A percentile compares a stretch with the other conserved stretches of the same genome.
phyloP scores from a whole-genome alignment of 2,888 invertebrate genomes.

The Eristalinus sepulchralis region DNA sequence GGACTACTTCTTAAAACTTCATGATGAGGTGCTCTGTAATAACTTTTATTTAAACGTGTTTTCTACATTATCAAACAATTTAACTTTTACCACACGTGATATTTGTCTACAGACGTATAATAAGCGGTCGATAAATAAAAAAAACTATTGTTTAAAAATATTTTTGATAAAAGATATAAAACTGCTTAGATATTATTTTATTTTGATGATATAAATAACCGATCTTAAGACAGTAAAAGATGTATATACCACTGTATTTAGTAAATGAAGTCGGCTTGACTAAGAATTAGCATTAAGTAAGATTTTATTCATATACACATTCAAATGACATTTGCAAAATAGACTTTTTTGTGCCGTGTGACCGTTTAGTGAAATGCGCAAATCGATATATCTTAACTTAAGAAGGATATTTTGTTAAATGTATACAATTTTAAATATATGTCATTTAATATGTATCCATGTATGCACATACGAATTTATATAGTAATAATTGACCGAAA shows the following conservation, averaged over 20 bases:
- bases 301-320: background rate
- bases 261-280: background rate
- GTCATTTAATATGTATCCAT: too few species aligned
- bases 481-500: too few species aligned
- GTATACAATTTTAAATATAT: too few species aligned
- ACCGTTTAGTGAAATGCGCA: too few species aligned
- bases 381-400: too few species aligned
- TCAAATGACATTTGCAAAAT: too few species aligned
- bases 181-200: background rate
- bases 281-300: background rate
- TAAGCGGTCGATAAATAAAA: background rate
- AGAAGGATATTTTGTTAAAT: too few species aligned
- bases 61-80: slow-evolving; percentile 9
- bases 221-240: background rate
- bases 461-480: too few species aligned
- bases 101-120: background rate
- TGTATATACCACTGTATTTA: slow-evolving; percentile 40
- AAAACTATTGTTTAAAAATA: background rate
- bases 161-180: background rate
- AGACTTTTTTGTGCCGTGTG: too few species aligned
- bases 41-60: background rate
- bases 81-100: background rate
- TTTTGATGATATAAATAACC: background rate
- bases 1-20: slow-evolving; percentile 19
- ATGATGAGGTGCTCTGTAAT: slow-evolving; percentile 9